A percentile compares a stretch with the other conserved stretches of the same genome.
phyloP scores from a whole-genome alignment of 2,797 vertebrate genomes.

The Pipistrellus pygmaeus region DNA sequence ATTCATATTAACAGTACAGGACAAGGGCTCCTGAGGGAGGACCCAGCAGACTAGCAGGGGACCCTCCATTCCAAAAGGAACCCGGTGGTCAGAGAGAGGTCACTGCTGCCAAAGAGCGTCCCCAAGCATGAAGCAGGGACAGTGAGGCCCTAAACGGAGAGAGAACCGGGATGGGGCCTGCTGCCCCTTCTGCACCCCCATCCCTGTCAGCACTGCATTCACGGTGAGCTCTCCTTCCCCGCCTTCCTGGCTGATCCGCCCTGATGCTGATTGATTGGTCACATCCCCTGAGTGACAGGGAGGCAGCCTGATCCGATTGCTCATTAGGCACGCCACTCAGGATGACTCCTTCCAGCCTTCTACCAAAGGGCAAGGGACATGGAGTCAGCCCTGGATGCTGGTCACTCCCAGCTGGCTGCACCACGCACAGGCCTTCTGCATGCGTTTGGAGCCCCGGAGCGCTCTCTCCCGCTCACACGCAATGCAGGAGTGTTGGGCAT shows the following conservation, averaged over 20 bases:
- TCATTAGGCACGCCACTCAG: conserved; percentile 41
- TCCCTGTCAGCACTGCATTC: neutral
- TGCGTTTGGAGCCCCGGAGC: conserved; percentile 29
- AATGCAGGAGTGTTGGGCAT: neutral
- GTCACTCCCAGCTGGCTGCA: neutral
- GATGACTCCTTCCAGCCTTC: neutral
- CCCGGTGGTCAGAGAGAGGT: neutral
- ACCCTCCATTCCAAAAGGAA: conserved; percentile 40
- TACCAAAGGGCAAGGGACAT: neutral
- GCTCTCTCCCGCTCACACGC: neutral
- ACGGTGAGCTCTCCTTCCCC: neutral
- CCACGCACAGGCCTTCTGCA: neutral
- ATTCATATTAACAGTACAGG: conserved; percentile 75
- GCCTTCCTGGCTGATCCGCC: conserved; percentile 30
- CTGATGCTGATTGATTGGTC: conserved; percentile 63
- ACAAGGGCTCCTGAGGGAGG: conserved; percentile 48
- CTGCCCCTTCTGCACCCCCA: neutral
- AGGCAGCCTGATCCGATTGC: conserved; percentile 61
- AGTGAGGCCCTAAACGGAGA: neutral
- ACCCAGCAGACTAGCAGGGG: conserved; percentile 13
- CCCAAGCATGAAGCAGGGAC: neutral
- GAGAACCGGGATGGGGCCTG: neutral
- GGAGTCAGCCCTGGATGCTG: neutral
- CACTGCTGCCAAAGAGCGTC: conserved; percentile 9
- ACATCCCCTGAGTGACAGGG: conserved; percentile 37